Percentiles rank a stretch among this genome's conserved stretches.
These are phyloP conservation scores for Hydra vulgaris DNA, from an alignment of 30 jellyfish, hydroid and myxozoan species.

Conservation along the genomic window DNA sequence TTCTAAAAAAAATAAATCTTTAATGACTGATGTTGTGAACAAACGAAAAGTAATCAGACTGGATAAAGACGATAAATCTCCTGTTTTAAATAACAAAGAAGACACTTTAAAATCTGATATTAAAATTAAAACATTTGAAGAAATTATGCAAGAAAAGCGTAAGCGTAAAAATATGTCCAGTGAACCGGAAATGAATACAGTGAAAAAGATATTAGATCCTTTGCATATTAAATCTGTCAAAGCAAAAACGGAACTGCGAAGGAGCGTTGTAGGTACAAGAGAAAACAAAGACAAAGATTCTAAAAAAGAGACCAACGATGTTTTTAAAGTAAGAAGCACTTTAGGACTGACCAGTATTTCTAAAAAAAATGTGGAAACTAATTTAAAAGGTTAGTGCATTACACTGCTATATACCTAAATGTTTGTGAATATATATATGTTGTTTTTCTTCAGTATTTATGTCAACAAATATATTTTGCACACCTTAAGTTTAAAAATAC, in stretches of 20 bases:
- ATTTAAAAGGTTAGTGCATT: too few relatives aligned
- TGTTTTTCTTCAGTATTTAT: too few relatives aligned
- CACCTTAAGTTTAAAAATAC: too few relatives aligned
- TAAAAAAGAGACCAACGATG: not conserved
- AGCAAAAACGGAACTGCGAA: conserved; percentile 3
- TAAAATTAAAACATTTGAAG: conserved; percentile 67
- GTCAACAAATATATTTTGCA: too few relatives aligned
- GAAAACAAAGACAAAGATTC: not conserved
- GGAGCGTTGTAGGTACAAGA: not conserved
- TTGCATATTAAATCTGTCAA: not conserved
- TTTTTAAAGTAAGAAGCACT: not conserved
- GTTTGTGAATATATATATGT: too few relatives aligned
- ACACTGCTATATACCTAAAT: too few relatives aligned
- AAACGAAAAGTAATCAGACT: not conserved
- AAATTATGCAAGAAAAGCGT: conserved; percentile 84
- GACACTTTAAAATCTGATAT: not conserved
- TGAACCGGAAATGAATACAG: not conserved
- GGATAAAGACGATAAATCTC: not conserved
- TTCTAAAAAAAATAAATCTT: not conserved
- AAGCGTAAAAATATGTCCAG: conserved; percentile 37
- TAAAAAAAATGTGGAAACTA: not conserved
- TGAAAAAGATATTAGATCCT: not conserved
- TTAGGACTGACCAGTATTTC: not conserved
- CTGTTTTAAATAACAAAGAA: not conserved
- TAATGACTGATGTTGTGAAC: not conserved